These are phyloP conservation scores for Suillia variegata DNA, from an alignment of 2,888 invertebrate genomes.

Conservation along the genomic window DNA sequence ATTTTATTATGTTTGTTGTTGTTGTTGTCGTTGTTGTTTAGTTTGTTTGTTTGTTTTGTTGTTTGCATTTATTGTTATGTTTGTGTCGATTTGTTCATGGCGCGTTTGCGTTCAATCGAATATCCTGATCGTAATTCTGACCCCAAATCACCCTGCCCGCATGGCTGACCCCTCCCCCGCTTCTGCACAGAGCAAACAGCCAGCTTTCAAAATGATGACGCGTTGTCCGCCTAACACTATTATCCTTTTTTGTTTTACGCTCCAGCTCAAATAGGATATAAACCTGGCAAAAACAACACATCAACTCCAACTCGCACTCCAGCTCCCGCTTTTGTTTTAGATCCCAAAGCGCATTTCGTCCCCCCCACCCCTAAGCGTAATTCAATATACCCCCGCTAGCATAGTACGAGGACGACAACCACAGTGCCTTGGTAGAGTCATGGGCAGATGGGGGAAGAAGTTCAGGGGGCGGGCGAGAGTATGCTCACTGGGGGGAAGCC, in stretches of 20 bases:
- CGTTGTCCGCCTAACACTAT: slow-evolving; percentile 1
- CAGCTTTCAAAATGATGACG: neutral
- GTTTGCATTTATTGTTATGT: neutral
- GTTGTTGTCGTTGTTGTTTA: neutral
- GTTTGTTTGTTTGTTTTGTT: too few relatives aligned
- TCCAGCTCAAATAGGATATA: neutral
- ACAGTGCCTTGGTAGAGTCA: too few relatives aligned
- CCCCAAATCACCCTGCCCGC: neutral
- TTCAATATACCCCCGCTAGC: neutral
- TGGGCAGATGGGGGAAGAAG: too few relatives aligned
- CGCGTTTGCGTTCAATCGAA: too few relatives aligned
- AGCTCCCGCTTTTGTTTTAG: too few relatives aligned
- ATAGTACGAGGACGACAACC: too few relatives aligned
- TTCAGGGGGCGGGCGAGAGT: too few relatives aligned
- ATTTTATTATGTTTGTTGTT: neutral
- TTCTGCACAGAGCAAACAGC: neutral
- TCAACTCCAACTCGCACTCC: neutral
- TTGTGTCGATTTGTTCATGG: too few relatives aligned
- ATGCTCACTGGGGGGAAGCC: neutral
- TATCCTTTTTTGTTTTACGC: neutral
- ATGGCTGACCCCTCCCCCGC: neutral
- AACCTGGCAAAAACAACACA: neutral
- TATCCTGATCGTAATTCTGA: neutral
- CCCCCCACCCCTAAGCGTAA: neutral
- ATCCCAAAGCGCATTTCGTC: neutral